Evolutionary conservation across 2,888 invertebrate genomes (phyloP).

Genomic region (Litoditis marina): DNA sequence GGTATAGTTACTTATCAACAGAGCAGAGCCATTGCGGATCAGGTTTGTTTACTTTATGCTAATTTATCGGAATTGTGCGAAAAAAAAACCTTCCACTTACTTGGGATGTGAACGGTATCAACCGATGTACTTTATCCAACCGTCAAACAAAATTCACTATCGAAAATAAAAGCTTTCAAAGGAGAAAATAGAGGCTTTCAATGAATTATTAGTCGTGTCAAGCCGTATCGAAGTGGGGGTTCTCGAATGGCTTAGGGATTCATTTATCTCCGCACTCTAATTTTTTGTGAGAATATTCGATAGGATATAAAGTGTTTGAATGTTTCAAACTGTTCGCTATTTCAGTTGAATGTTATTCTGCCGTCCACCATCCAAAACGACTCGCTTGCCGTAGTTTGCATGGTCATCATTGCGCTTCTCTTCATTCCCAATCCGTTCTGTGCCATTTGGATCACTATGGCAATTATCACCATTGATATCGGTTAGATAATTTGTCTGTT

Average conservation of each 20-base stretch:
- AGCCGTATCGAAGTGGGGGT: no score
- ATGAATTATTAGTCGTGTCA: no score
- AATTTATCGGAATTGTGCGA: no score
- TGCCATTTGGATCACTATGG: slow-evolving; percentile 83
- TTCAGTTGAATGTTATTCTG: slow-evolving; percentile 56
- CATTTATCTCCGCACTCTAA: no score
- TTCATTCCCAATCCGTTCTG: slow-evolving; percentile 91
- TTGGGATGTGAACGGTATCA: no score
- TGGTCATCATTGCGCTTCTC: slow-evolving; percentile 88
- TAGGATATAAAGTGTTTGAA: not conserved
- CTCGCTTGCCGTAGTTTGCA: slow-evolving; percentile 71
- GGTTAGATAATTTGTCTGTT: slow-evolving; percentile 29
- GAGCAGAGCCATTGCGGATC: slow-evolving; percentile 58
- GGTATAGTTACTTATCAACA: slow-evolving; percentile 59
- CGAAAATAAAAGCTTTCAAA: no score
- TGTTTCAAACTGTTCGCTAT: not conserved
- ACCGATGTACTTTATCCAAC: no score
- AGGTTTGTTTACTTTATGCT: slow-evolving; percentile 25
- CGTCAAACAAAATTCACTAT: no score
- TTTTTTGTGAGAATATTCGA: no score
- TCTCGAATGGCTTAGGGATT: no score
- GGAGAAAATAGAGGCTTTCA: no score
- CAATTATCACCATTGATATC: slow-evolving; percentile 72
- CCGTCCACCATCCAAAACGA: slow-evolving; percentile 61
- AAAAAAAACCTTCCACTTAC: no score